Percentiles rank a stretch among this genome's conserved stretches.
phyloP scores from a whole-genome alignment of 2,888 invertebrate genomes.

The Watsonalla cultraria region DNA sequence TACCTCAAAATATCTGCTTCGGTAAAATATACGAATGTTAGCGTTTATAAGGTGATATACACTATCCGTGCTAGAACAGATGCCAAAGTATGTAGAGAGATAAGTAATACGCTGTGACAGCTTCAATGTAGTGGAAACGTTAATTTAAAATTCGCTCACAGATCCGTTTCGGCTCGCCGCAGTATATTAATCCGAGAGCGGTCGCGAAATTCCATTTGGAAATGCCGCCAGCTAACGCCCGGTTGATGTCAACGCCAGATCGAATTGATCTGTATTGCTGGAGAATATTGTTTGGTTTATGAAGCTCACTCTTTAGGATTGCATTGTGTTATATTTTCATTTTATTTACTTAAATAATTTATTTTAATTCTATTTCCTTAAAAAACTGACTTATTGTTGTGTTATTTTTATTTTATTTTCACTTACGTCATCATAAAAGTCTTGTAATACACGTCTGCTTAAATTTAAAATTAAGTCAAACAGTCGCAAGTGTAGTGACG shows the following conservation, averaged over 20 bases:
- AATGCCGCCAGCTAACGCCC: slow-evolving; percentile 40
- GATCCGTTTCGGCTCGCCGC: slow-evolving; percentile 43
- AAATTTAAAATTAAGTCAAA: background rate
- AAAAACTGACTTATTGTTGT: no score
- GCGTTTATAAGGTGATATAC: no score
- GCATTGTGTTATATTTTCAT: background rate
- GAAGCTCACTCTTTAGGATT: no score
- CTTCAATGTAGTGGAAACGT: slow-evolving; percentile 38
- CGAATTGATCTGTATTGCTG: slow-evolving; percentile 49
- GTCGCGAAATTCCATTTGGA: slow-evolving; percentile 60
- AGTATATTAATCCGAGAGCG: slow-evolving; percentile 52
- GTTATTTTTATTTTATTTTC: no score
- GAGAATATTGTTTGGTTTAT: slow-evolving; percentile 5
- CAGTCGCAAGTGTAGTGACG: slow-evolving; percentile 52
- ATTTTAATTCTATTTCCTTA: no score
- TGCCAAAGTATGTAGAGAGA: background rate
- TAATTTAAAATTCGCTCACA: slow-evolving; percentile 42
- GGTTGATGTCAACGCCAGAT: slow-evolving; percentile 44
- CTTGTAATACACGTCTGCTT: background rate
- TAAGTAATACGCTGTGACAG: slow-evolving; percentile 20
- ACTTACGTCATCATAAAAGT: background rate
- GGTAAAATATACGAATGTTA: no score
- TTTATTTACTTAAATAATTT: background rate
- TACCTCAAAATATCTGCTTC: no score
- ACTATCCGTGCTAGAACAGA: background rate